phyloP scores from a whole-genome alignment of 2,888 invertebrate species.

The Rhimphoctona megacephalus region DNA sequence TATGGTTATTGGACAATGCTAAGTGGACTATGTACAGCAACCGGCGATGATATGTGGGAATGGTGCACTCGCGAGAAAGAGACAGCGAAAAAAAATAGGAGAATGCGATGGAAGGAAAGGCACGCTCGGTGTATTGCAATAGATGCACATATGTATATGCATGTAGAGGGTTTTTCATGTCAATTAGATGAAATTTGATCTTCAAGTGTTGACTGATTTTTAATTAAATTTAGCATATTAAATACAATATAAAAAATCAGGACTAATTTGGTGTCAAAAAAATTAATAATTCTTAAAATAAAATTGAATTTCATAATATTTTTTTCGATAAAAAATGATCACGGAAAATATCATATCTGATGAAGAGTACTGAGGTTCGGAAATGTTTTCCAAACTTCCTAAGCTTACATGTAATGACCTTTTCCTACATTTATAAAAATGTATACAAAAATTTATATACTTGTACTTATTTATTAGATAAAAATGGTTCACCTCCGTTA shows the following conservation, averaged over 20 bases:
- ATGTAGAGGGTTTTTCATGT: slow-evolving; percentile 5
- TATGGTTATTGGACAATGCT: slow-evolving; percentile 73
- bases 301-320: neutral
- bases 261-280: neutral
- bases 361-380: neutral
- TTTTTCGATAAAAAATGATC: neutral
- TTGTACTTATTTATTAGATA: neutral
- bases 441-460: neutral
- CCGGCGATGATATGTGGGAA: slow-evolving; percentile 70
- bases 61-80: slow-evolving; percentile 38
- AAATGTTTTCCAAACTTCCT: neutral
- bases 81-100: slow-evolving; percentile 20
- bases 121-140: slow-evolving; percentile 25
- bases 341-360: neutral
- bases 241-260: neutral
- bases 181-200: neutral
- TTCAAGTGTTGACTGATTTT: neutral
- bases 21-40: slow-evolving; percentile 70
- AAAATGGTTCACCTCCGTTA: neutral
- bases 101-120: slow-evolving; percentile 42
- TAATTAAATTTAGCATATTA: neutral
- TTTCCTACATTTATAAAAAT: neutral
- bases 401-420: neutral
- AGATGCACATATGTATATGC: neutral
- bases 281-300: neutral